Percentiles rank a stretch among this genome's conserved stretches.
phyloP scores from a whole-genome alignment of 2,888 invertebrate genomes.

The Cistogaster globosa region DNA sequence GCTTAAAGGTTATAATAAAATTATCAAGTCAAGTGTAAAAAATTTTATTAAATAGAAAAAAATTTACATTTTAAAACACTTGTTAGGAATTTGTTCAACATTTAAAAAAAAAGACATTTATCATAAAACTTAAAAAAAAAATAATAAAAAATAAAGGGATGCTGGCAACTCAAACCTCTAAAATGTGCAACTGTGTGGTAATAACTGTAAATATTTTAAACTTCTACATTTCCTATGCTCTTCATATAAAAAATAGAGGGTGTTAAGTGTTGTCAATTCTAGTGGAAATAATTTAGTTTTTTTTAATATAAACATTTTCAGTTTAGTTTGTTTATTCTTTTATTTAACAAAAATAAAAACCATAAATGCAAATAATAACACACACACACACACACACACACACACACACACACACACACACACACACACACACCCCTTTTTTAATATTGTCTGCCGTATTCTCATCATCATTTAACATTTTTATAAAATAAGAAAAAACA shows the following conservation, averaged over 20 bases:
- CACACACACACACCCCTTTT: slow-evolving; percentile 35
- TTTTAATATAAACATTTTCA: not conserved
- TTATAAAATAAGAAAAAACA: not conserved
- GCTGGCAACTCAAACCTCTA: slow-evolving; percentile 8
- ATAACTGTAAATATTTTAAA: not conserved
- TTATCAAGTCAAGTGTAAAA: slow-evolving; percentile 66
- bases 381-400: not conserved
- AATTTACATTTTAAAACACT: slow-evolving; percentile 64
- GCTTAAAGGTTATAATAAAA: slow-evolving; percentile 63
- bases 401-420: not conserved
- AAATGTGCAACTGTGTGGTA: slow-evolving; percentile 50
- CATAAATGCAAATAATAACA: slow-evolving; percentile 68
- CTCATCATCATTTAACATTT: slow-evolving; percentile 18
- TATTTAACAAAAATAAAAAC: slow-evolving; percentile 34
- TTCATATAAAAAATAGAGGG: slow-evolving; percentile 34
- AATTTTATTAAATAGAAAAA: slow-evolving; percentile 58
- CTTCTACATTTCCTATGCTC: not conserved
- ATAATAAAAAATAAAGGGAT: not conserved
- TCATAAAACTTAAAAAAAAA: slow-evolving; percentile 32
- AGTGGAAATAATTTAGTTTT: slow-evolving; percentile 66
- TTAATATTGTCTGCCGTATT: slow-evolving; percentile 14
- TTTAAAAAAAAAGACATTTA: slow-evolving; percentile 64
- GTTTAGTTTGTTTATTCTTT: not conserved
- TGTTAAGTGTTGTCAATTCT: slow-evolving; percentile 62
- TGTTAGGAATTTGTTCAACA: slow-evolving; percentile 54